Evolutionary conservation across 2,888 invertebrate genomes (phyloP).

Genomic region (Xanthostigma xanthostigma): DNA sequence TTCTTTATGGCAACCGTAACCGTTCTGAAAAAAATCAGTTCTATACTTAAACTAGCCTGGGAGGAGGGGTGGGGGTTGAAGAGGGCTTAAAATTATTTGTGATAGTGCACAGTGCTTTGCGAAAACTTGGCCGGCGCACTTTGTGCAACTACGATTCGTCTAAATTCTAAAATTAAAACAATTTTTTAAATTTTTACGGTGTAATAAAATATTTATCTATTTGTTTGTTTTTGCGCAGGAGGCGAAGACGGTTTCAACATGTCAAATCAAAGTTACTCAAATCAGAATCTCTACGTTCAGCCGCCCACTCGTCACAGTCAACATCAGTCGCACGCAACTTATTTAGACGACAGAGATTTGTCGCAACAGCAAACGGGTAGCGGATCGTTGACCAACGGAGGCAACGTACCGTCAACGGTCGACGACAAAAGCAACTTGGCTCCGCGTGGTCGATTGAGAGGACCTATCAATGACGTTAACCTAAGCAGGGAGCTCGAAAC

Average conservation of each 20-base stretch:
- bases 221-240: not conserved
- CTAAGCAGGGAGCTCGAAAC: slow-evolving; percentile 43
- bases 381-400: not conserved
- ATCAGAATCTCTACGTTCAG: slow-evolving; percentile 84
- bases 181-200: not conserved
- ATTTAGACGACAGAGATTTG: slow-evolving; percentile 20
- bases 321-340: slow-evolving; percentile 19
- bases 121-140: too few species aligned
- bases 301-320: slow-evolving; percentile 56
- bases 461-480: slow-evolving; percentile 48
- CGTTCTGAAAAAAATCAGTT: too few species aligned
- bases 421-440: slow-evolving; percentile 58
- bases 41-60: too few species aligned
- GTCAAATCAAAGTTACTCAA: slow-evolving; percentile 50
- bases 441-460: slow-evolving; percentile 48
- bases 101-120: too few species aligned
- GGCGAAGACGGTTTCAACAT: slow-evolving; percentile 28
- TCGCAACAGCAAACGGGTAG: not conserved
- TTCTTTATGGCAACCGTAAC: too few species aligned
- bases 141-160: too few species aligned
- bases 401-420: slow-evolving; percentile 17
- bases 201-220: too few species aligned
- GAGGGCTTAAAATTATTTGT: too few species aligned
- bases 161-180: not conserved
- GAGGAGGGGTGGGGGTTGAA: too few species aligned